A percentile compares a stretch with the other conserved stretches of the same genome.
Conservation (phyloP, 2,113 vertebrate species). For the Myanophis thanlyinensis region DNA sequence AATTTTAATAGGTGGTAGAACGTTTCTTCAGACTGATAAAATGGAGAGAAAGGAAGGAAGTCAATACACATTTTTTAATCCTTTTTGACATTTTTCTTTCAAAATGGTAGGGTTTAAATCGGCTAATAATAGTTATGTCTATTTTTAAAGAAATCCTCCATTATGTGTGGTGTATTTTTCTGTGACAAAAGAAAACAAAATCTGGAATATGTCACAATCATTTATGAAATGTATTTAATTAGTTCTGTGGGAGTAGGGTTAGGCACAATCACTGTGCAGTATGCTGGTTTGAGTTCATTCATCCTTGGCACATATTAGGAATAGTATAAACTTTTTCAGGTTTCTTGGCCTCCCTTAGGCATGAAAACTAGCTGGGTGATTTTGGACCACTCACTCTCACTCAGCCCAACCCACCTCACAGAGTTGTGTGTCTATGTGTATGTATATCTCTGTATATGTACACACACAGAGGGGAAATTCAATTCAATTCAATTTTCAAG, state of each 20-base stretch:
- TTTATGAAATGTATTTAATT: constrained; percentile 6
- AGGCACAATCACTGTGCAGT: not conserved
- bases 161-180: not conserved
- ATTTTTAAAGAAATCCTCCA: not conserved
- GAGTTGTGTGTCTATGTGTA: not conserved
- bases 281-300: not conserved
- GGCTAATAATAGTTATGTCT: not conserved
- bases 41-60: not conserved
- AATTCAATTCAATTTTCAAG: too few relatives aligned
- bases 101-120: not conserved
- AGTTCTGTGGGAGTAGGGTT: not conserved
- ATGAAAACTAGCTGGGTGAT: not conserved
- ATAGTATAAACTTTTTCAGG: not conserved
- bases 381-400: not conserved
- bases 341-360: not conserved
- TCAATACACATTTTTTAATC: not conserved
- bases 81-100: not conserved
- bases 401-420: not conserved
- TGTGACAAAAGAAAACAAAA: not conserved
- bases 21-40: not conserved
- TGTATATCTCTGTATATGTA: not conserved
- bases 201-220: not conserved
- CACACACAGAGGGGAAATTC: too few relatives aligned
- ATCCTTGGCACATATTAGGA: not conserved
- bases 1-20: not conserved